Evolutionary conservation across 2,113 vertebrate species (phyloP).

Genomic region (Neodontobutis hainanensis): DNA sequence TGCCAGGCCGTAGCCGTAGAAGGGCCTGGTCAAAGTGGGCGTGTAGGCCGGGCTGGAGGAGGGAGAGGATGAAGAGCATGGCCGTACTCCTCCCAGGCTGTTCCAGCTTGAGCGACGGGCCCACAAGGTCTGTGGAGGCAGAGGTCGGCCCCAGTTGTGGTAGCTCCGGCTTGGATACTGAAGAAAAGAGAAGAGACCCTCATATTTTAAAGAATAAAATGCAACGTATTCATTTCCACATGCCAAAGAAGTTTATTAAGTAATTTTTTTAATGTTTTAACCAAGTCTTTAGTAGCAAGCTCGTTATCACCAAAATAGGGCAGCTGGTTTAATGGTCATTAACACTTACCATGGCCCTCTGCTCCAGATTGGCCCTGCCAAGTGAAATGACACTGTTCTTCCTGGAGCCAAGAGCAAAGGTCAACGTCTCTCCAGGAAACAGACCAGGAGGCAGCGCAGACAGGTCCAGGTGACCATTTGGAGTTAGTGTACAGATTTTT

Average conservation of each 20-base stretch:
- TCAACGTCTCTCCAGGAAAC: conserved; percentile 85
- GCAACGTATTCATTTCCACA: no score
- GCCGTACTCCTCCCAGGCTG: conserved; percentile 78
- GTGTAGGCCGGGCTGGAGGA: conserved; percentile 54
- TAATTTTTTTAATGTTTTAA: no score
- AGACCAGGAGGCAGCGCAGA: conserved; percentile 77
- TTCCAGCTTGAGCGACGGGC: conserved; percentile 95
- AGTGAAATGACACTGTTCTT: conserved; percentile 95
- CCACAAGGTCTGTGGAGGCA: conserved; percentile 79
- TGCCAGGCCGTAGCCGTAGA: conserved; percentile 69
- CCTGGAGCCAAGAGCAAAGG: conserved; percentile 83
- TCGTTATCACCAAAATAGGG: no score
- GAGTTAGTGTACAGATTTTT: conserved; percentile 91
- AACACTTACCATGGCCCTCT: conserved; percentile 83
- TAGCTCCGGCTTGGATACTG: conserved; percentile 87
- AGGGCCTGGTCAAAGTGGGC: conserved; percentile 62
- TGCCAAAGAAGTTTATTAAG: no score
- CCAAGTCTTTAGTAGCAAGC: no score
- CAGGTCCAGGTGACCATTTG: conserved; percentile 93
- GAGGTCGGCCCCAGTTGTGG: conserved; percentile 84
- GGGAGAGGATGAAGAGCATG: conserved; percentile 66
- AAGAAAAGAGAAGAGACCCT: conserved; percentile 2
- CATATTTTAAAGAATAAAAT: no score
- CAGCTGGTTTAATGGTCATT: neutral
- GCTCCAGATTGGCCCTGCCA: conserved; percentile 86